phyloP scores from a whole-genome alignment of 1,140 invertebrate species.

The Onthophagus taurus region DNA sequence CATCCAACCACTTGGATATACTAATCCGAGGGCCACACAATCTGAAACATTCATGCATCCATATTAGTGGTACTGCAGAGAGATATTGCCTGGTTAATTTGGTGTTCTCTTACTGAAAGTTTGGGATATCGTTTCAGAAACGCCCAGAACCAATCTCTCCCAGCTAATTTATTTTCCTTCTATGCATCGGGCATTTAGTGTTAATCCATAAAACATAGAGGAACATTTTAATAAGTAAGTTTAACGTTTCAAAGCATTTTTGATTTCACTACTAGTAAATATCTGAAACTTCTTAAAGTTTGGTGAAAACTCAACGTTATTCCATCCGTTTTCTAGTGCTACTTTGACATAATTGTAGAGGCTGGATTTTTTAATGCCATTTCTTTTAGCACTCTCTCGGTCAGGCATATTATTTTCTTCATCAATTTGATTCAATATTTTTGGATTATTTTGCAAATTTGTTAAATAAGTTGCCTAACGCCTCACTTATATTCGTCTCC shows the following conservation, averaged over 20 bases:
- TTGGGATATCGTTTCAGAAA: not conserved
- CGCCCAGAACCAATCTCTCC: conserved; percentile 6
- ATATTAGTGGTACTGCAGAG: conserved; percentile 5
- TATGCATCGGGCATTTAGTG: not conserved
- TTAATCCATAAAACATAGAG: conserved; percentile 9
- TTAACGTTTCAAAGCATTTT: not conserved
- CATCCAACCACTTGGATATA: conserved; percentile 12
- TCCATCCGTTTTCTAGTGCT: too few species aligned
- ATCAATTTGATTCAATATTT: too few species aligned
- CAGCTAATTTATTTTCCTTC: conserved; percentile 6
- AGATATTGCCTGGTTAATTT: conserved; percentile 7
- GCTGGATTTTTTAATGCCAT: too few species aligned
- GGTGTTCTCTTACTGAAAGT: not conserved
- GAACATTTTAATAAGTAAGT: conserved; percentile 3
- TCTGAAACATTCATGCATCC: conserved; percentile 6
- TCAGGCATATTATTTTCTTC: too few species aligned
- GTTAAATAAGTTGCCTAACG: too few species aligned
- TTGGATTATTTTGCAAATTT: too few species aligned
- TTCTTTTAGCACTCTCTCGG: too few species aligned
- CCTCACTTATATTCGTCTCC: too few species aligned
- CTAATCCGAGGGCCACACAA: not conserved
- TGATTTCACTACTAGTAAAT: conserved; percentile 4
- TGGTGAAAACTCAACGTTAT: too few species aligned
- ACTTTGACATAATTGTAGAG: too few species aligned
- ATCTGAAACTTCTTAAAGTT: too few species aligned